Percentiles rank a stretch among this genome's conserved stretches.
phyloP scores from a whole-genome alignment of 2,113 vertebrate genomes.

The Siniperca chuatsi region DNA sequence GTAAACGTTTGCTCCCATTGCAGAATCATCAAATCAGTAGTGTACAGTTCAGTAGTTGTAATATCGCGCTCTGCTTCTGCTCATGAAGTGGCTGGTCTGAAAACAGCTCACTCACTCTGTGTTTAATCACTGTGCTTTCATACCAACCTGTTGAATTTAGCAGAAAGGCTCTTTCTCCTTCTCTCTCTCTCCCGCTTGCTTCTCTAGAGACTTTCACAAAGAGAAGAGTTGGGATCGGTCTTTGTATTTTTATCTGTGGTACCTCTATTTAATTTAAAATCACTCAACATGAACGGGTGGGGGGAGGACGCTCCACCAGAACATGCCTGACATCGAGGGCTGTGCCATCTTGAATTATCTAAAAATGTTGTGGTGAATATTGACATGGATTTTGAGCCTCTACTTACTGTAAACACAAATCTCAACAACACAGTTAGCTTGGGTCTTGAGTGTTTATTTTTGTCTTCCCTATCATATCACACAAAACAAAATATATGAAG shows the following conservation, averaged over 20 bases:
- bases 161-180: conserved; percentile 67
- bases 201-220: conserved; percentile 40
- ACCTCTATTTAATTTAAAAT: conserved; percentile 51
- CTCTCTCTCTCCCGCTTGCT: conserved; percentile 10
- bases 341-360: conserved; percentile 40
- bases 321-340: conserved; percentile 11
- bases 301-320: background rate
- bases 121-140: conserved; percentile 81
- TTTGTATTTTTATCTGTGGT: conserved; percentile 63
- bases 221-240: conserved; percentile 43
- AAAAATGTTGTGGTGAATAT: conserved; percentile 56
- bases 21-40: conserved; percentile 39
- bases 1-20: background rate
- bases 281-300: conserved; percentile 34
- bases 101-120: conserved; percentile 58
- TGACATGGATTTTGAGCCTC: conserved; percentile 29
- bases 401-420: conserved; percentile 76
- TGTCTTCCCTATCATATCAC: conserved; percentile 45
- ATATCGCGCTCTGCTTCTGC: conserved; percentile 61
- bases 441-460: conserved; percentile 70
- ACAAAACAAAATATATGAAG: conserved; percentile 31
- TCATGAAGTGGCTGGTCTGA: conserved; percentile 61
- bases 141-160: conserved; percentile 83
- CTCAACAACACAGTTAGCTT: conserved; percentile 56
- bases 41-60: conserved; percentile 61